Evolutionary conservation across 2,888 invertebrate species (phyloP), one percentile per base, ranked within the genome.

Genomic region (Caenorhabditis becei): DNA sequence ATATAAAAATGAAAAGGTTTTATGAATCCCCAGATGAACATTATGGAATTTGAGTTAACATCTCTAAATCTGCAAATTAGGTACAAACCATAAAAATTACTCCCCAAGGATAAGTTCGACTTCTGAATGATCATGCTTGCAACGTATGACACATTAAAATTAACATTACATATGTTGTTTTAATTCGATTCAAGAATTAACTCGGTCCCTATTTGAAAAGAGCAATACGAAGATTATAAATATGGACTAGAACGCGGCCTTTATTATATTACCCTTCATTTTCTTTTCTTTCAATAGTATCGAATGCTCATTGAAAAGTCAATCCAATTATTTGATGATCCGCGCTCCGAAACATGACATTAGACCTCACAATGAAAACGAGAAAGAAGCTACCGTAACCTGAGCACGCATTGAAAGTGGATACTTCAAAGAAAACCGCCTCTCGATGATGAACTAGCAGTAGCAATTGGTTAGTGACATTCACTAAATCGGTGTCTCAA

Each of bases 31-130:
- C 3, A 61, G 77, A 71, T 62, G 35, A 63, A 75, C 74, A 75
- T 80, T 63, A n/a, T 44, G 62, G 49, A 47, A 23, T 53, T 47
- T 24, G 32, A 32, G 1, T 32, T 4, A 59, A 32, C 61, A 63
- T 65, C 59, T 53, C 71, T 81, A 77, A 81, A 81, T 81, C 80
- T 81, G 77, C 80, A 72, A 77, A 77, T 81, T 81, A 81, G 77
- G 80, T 81, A 77, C 66, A 71, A 77, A 72, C 58, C 59, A 61
- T 61, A 44, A 62, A 54, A 65, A 78, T 62, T 58, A 72, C 80
- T 74, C 80, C 80, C 80, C 41, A 26, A 69, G 69, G 80, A 80
- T 51, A 1, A 26, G 51, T 58, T 59, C 18, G 32, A 56, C 18
- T 70, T 70, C 61, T 35, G n/a, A 61, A 71, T 70, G 51, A 61